phyloP scores from a whole-genome alignment of 2,888 invertebrate species.

The Melangyna quadrimaculata region DNA sequence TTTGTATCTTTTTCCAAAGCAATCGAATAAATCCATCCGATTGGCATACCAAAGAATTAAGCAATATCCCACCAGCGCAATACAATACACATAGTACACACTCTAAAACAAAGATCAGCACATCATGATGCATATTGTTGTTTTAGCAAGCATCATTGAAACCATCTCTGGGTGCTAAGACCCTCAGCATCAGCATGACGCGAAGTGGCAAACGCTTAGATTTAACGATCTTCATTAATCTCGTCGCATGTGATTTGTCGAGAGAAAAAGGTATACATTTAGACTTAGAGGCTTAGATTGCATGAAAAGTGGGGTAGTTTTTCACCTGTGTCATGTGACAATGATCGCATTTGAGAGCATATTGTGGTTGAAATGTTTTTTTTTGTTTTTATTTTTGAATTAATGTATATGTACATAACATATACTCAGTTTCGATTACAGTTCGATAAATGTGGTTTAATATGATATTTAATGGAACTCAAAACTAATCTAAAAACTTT shows the following conservation, averaged over 20 bases:
- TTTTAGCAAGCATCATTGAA: conserved; percentile 33
- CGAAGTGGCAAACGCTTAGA: conserved; percentile 39
- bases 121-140: conserved; percentile 9
- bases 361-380: conserved; percentile 34
- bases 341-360: conserved; percentile 27
- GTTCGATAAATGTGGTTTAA: background rate
- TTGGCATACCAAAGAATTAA: conserved; percentile 59
- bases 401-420: no score
- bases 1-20: conserved; percentile 22
- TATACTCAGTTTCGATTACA: background rate
- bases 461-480: background rate
- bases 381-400: background rate
- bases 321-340: conserved; percentile 32
- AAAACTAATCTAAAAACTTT: no score
- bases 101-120: conserved; percentile 49
- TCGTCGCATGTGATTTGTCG: conserved; percentile 14
- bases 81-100: conserved; percentile 37
- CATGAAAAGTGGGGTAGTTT: conserved; percentile 7
- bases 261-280: conserved; percentile 17
- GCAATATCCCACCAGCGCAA: conserved; percentile 58
- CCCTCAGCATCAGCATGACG: conserved; percentile 5
- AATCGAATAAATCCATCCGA: conserved; percentile 57
- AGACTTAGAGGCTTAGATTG: background rate
- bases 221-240: conserved; percentile 29
- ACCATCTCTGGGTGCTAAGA: conserved; percentile 10